A percentile compares a stretch with the other conserved stretches of the same genome.
Conservation (phyloP, 1,140 invertebrate genomes). For the Micrasema minimum region DNA sequence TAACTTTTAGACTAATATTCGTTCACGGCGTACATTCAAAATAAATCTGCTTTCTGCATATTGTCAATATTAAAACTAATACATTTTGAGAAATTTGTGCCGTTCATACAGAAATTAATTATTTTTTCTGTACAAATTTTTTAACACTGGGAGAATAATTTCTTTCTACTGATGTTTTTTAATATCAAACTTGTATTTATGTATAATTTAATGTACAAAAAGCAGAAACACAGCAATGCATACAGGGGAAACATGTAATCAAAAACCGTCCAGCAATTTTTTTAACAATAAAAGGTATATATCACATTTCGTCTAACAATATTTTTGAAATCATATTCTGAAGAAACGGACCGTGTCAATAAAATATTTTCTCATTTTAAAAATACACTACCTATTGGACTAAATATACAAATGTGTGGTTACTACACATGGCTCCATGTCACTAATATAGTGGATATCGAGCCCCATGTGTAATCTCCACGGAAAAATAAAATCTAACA, state of each 20-base stretch:
- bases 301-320: constrained; percentile 13
- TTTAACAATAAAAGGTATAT: constrained; percentile 9
- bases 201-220: neutral
- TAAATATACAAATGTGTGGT: constrained; percentile 40
- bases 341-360: constrained; percentile 2
- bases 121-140: neutral
- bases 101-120: neutral
- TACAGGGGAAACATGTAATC: neutral
- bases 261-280: constrained; percentile 19
- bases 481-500: constrained; percentile 35
- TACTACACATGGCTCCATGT: constrained; percentile 51
- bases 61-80: constrained; percentile 36
- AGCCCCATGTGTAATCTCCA: constrained; percentile 47
- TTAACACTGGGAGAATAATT: neutral
- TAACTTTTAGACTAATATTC: too few relatives aligned
- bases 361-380: constrained; percentile 25
- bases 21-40: too few relatives aligned
- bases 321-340: constrained; percentile 2
- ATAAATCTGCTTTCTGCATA: constrained; percentile 1
- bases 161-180: neutral
- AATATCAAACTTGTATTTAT: too few relatives aligned
- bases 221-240: neutral
- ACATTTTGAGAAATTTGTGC: constrained; percentile 23
- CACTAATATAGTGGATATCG: constrained; percentile 55
- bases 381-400: constrained; percentile 15